phyloP scores from a whole-genome alignment of 2,888 invertebrate species.

The Vesta saturnalis region DNA sequence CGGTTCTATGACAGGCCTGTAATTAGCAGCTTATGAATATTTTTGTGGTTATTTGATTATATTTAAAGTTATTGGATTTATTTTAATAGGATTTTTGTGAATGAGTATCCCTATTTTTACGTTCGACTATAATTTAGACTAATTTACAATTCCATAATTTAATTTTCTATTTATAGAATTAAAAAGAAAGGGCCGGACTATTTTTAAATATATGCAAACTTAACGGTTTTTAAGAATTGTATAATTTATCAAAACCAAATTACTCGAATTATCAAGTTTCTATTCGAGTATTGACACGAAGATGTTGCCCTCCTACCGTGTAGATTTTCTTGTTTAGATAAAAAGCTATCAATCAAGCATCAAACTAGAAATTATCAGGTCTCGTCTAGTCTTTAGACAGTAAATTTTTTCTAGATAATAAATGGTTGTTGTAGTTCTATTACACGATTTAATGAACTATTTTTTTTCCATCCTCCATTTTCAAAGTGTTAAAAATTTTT shows the following conservation, averaged over 20 bases:
- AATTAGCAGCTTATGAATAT: conserved; percentile 59
- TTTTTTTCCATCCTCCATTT: neutral
- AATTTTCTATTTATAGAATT: neutral
- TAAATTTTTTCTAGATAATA: conserved; percentile 24
- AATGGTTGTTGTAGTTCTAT: conserved; percentile 20
- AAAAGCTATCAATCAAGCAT: conserved; percentile 38
- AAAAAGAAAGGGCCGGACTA: too few species aligned
- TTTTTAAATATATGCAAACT: too few species aligned
- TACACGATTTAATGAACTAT: neutral
- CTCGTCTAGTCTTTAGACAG: conserved; percentile 21
- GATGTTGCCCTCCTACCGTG: conserved; percentile 35
- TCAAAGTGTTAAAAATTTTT: neutral
- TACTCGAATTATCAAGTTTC: neutral
- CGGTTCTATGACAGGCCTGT: conserved; percentile 57
- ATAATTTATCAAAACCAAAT: too few species aligned
- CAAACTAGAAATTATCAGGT: conserved; percentile 36
- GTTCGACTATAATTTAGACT: neutral
- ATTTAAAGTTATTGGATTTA: conserved; percentile 44
- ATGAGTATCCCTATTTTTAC: neutral
- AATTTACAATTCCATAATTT: neutral
- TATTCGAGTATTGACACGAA: conserved; percentile 13
- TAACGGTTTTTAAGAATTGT: too few species aligned
- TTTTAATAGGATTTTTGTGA: conserved; percentile 28
- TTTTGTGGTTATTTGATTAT: conserved; percentile 56
- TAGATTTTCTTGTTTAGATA: conserved; percentile 37